phyloP scores from a whole-genome alignment of 2,888 invertebrate species.

The Chironomus tentans region DNA sequence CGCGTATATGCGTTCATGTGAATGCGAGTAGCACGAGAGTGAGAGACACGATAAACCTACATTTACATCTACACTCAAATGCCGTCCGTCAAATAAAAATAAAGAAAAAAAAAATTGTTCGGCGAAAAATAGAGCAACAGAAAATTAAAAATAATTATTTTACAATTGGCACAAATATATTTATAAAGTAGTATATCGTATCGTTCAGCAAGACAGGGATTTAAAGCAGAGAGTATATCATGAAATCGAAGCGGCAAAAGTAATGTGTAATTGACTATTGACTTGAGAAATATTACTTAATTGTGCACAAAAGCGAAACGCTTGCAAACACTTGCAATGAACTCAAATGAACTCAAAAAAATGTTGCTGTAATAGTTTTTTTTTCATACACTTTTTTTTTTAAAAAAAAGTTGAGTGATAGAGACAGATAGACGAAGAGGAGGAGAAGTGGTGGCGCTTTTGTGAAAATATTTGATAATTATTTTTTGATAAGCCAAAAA shows the following conservation, averaged over 20 bases:
- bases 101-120: background rate
- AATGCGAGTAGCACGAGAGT: background rate
- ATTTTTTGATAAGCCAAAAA: too few relatives aligned
- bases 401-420: background rate
- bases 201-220: slow-evolving; percentile 19
- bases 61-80: background rate
- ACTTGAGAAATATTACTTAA: slow-evolving; percentile 23
- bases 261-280: background rate
- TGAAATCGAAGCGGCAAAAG: background rate
- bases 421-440: background rate
- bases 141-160: slow-evolving; percentile 26
- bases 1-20: slow-evolving; percentile 5
- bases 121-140: slow-evolving; percentile 17
- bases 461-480: too few relatives aligned
- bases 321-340: slow-evolving; percentile 25
- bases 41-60: slow-evolving; percentile 24
- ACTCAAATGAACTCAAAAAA: slow-evolving; percentile 13
- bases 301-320: slow-evolving; percentile 15
- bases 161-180: slow-evolving; percentile 23
- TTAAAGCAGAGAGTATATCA: background rate
- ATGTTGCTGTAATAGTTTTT: slow-evolving; percentile 3
- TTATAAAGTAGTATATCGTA: background rate
- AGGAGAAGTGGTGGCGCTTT: background rate
- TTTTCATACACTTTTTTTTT: too few relatives aligned
- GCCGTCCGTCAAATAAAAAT: background rate